Base-by-base conservation (phyloP, 1,140 invertebrate species). In the Lepidurus apus region DNA sequence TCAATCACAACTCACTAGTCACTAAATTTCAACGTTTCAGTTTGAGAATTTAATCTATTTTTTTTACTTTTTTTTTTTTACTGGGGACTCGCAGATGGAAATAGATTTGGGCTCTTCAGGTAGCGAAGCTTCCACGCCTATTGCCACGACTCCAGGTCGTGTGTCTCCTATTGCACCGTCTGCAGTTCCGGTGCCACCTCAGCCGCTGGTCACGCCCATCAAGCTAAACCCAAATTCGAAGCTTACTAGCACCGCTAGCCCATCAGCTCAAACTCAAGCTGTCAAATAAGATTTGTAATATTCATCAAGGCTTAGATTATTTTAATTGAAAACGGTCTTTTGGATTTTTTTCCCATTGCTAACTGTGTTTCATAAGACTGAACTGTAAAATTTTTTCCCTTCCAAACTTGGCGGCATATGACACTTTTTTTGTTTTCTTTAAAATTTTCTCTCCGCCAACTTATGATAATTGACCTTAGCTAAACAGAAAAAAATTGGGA, bases 91-190 rank as follows among this genome's bases (percentile, higher is more conserved):
- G 34, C 21, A 65, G 53, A 65, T 65, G 53, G 53, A 65, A 65
- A 65, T 65, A 65, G 53, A 65, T 65, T 65, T 65, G 13, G 53
- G 53, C 53, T 65, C 53, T 17, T 65, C 53, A 65, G 53, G 53
- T 9, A 65, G 53, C 53, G 53, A 65, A 65, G 53, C 53, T 13
- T 65, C 53, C 21, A 65, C 53, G 17, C 53, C 53, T 13, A 21
- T 65, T 13, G 53, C 53, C 21, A 65, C 53, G 13, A 65, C 53
- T 1, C 53, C 53, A 13, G 53, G 53, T 65, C 53, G 21, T 21
- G 53, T 65, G n/a, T 65, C 53, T 65, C 53, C 53, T 65, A 9
- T 65, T 65, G 53, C 53, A 17, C 53, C 53, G n/a, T n/a, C 53
- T 10, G 45, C 45, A 65, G 53, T 65, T 7, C 17, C 53, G 8